Conservation (phyloP, 2,113 vertebrate species). For the Coracopsis vasa region DNA sequence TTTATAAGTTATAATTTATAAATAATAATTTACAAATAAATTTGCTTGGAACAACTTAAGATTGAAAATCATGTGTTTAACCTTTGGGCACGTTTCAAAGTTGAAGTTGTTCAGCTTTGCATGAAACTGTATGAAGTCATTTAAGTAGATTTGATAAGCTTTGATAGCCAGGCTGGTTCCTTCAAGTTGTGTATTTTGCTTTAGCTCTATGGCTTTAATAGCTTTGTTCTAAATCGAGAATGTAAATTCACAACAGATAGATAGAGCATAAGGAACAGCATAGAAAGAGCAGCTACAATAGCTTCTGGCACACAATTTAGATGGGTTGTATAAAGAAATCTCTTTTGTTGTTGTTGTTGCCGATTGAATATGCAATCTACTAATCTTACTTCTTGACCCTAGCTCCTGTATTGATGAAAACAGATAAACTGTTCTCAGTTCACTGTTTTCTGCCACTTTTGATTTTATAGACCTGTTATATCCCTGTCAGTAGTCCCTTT, state of each 20-base stretch:
- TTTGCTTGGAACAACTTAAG: neutral
- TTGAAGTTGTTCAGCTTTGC: neutral
- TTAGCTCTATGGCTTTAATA: neutral
- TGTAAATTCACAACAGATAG: neutral
- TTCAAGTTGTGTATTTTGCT: neutral
- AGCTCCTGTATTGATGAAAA: neutral
- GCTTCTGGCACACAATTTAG: neutral
- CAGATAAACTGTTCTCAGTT: neutral
- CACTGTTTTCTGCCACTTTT: neutral
- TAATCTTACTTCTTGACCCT: neutral
- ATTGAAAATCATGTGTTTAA: neutral
- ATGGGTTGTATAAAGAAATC: neutral
- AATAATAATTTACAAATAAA: neutral
- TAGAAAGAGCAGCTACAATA: neutral
- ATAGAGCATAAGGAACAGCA: neutral
- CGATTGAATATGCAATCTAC: neutral
- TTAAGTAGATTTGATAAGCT: neutral
- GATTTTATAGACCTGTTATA: neutral
- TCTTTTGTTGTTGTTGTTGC: neutral
- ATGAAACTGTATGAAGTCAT: neutral
- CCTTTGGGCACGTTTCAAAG: neutral
- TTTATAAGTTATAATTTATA: neutral
- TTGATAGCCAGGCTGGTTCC: neutral
- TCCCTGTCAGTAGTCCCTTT: neutral
- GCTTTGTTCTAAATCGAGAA: neutral